Evolutionary conservation across 1,140 invertebrate genomes (phyloP).

Genomic region (Frieseomelitta varia): DNA sequence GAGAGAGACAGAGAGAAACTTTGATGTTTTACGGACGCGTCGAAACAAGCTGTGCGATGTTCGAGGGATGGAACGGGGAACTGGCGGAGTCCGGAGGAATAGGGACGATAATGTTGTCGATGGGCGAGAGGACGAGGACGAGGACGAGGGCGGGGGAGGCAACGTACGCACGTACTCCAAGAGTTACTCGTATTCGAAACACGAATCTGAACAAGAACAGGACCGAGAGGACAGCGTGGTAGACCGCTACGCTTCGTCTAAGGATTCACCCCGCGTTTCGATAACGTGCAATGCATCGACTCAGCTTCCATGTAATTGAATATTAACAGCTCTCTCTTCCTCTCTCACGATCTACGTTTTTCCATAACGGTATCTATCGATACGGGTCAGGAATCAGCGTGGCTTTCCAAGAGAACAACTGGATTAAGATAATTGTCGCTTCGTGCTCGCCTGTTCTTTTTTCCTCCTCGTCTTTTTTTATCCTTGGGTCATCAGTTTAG

Average conservation of each 20-base stretch:
- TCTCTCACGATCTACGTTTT: background rate
- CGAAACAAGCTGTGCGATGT: background rate
- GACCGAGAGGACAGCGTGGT: conserved; percentile 10
- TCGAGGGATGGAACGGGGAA: conserved; percentile 18
- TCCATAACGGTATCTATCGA: background rate
- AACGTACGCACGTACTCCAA: conserved; percentile 23
- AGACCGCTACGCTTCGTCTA: conserved; percentile 19
- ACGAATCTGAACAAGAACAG: conserved; percentile 15
- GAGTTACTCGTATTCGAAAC: conserved; percentile 29
- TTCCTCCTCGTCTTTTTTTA: no score
- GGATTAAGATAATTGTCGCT: background rate
- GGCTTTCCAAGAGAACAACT: background rate
- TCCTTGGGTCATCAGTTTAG: background rate
- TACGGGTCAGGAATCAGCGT: background rate
- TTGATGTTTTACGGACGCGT: background rate
- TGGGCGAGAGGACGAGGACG: conserved; percentile 33
- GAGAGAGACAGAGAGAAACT: background rate
- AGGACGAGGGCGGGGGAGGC: no score
- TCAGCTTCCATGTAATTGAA: conserved; percentile 50
- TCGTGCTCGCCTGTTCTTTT: background rate
- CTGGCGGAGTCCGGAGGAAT: conserved; percentile 8
- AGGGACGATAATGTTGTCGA: conserved; percentile 37
- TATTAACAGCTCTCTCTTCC: conserved; percentile 10
- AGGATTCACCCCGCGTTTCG: conserved; percentile 29
- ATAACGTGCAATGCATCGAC: background rate